Evolutionary conservation across 2,888 invertebrate genomes (phyloP), one percentile per base, ranked within the genome.

Genomic region (Rotaria sp.): DNA sequence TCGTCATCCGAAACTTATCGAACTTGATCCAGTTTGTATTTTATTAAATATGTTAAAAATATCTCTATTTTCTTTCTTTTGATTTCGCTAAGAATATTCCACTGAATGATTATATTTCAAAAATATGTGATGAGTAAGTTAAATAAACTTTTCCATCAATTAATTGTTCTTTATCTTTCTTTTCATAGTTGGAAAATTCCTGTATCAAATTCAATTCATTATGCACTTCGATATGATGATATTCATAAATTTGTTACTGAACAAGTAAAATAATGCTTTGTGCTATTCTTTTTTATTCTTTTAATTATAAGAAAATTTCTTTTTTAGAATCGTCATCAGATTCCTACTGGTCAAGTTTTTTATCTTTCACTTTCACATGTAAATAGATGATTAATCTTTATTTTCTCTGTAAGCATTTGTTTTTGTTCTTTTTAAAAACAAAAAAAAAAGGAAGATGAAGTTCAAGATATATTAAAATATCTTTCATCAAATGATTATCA

Each of bases 331-430:
- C 80, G 80, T n/a, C n/a, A 4, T 4, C 45, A 45, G n/a, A 80
- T 80, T 15, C 80, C 80, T 0, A 80, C 80, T n/a, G 80, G 80
- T 45, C 80, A 80, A 80, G 80, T 80, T 11, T 80, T 80, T 13
- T 80, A 80, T 80, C 80, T 80, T 24, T 80, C 80, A n/a, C n/a
- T 45, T 45, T 80, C 80, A 45, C 45, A 80, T 80, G 80, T 80
- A 80, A 45, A 15, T 11, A 67, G 15, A 67, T 35, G 1, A n/a
- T 67, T 21, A 21, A 1, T 59, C n/a, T 8, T 11, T 30, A 30
- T 30, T 15, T 30, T 21, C 5, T 30, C 7, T 35, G 18, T 8
- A 18, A 21, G 5, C 1, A 11, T 35, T 30, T 57, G 1, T n/a
- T 30, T 67, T 67, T 67, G 24, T 67, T 67, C 30, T 67, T 59